Evolutionary conservation across 1,140 invertebrate species (phyloP).

Genomic region (Nautilus pompilius): DNA sequence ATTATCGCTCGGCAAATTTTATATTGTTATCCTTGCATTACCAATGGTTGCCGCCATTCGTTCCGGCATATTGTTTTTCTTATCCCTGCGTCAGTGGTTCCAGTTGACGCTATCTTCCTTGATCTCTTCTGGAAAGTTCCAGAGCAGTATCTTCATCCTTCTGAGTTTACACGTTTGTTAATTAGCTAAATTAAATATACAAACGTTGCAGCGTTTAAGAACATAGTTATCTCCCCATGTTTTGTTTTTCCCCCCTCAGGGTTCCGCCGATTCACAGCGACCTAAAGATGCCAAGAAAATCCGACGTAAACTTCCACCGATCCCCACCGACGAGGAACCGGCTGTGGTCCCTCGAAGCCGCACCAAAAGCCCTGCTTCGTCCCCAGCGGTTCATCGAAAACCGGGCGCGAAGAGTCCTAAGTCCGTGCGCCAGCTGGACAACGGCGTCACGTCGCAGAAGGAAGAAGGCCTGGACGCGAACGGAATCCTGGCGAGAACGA

Average conservation of each 20-base stretch:
- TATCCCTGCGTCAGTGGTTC: too few species aligned
- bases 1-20: too few species aligned
- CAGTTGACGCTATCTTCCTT: too few species aligned
- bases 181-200: too few species aligned
- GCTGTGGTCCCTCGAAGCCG: slow-evolving; percentile 23
- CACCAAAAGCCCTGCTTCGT: slow-evolving; percentile 11
- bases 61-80: too few species aligned
- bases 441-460: slow-evolving; percentile 55
- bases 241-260: neutral
- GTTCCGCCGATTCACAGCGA: neutral
- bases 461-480: slow-evolving; percentile 41
- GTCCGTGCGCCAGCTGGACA: slow-evolving; percentile 11
- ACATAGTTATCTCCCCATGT: too few species aligned
- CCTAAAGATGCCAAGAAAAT: slow-evolving; percentile 51
- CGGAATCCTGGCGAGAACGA: slow-evolving; percentile 14
- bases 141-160: too few species aligned
- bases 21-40: too few species aligned
- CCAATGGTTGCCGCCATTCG: too few species aligned
- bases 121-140: too few species aligned
- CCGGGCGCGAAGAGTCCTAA: slow-evolving; percentile 4
- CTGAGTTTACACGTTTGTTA: too few species aligned
- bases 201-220: too few species aligned
- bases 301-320: slow-evolving; percentile 61
- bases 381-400: slow-evolving; percentile 5
- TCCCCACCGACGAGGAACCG: slow-evolving; percentile 63